These are phyloP conservation scores for Lepidothrix coronata DNA, from an alignment of 2,113 vertebrate species.

Conservation along the genomic window DNA sequence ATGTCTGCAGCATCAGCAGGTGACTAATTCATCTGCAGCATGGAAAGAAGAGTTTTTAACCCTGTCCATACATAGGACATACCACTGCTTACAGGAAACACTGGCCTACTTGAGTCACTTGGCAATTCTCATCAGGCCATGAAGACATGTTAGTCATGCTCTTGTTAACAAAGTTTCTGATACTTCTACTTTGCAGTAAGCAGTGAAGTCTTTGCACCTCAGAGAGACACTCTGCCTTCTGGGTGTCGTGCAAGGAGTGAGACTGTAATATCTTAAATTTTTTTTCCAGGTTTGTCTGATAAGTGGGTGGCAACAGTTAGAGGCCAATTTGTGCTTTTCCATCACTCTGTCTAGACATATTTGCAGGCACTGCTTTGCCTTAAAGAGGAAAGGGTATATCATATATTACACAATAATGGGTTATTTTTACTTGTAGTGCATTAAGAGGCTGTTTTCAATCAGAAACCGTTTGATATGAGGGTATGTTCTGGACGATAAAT, in stretches of 20 bases:
- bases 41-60: slow-evolving; percentile 7
- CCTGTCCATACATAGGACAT: neutral
- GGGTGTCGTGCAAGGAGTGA: neutral
- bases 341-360: slow-evolving; percentile 30
- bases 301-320: slow-evolving; percentile 36
- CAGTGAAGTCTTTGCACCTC: neutral
- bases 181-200: neutral
- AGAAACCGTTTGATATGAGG: slow-evolving; percentile 45
- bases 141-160: neutral
- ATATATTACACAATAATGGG: slow-evolving; percentile 37
- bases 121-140: slow-evolving; percentile 10
- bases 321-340: slow-evolving; percentile 53
- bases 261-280: slow-evolving; percentile 34
- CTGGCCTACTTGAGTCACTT: neutral
- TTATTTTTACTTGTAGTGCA: slow-evolving; percentile 57
- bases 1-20: neutral
- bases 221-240: neutral
- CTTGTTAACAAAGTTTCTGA: neutral
- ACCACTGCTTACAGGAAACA: neutral
- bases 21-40: slow-evolving; percentile 24
- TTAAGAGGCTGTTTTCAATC: slow-evolving; percentile 61
- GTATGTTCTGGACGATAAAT: slow-evolving; percentile 40
- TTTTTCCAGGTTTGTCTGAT: slow-evolving; percentile 39
- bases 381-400: slow-evolving; percentile 42
- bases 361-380: slow-evolving; percentile 40